Evolutionary conservation across 2,888 invertebrate genomes (phyloP).

Genomic region (Drosophila histrio): DNA sequence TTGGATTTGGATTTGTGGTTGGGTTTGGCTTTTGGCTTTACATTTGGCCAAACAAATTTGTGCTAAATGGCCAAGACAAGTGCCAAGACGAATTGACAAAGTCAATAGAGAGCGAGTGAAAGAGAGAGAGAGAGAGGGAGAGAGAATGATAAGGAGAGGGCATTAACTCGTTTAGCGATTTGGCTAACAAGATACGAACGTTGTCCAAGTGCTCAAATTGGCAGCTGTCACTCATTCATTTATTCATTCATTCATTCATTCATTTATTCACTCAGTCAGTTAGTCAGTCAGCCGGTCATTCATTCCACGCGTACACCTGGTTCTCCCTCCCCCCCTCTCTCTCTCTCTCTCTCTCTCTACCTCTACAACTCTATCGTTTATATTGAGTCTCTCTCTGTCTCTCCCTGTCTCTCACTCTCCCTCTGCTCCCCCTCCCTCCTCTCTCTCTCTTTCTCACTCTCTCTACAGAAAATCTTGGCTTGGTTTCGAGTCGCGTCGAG

Average conservation of each 20-base stretch:
- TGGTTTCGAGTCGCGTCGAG: slow-evolving; percentile 35
- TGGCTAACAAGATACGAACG: slow-evolving; percentile 30
- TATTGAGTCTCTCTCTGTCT: slow-evolving; percentile 1
- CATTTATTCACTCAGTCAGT: slow-evolving; percentile 8
- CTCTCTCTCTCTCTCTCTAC: not conserved
- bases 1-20: slow-evolving; percentile 32
- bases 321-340: not conserved
- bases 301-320: slow-evolving; percentile 20
- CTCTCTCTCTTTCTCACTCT: not conserved
- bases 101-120: slow-evolving; percentile 37
- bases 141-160: not conserved
- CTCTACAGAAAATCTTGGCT: slow-evolving; percentile 54
- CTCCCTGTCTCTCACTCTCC: not conserved
- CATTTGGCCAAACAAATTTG: slow-evolving; percentile 43
- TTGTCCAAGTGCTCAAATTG: slow-evolving; percentile 30
- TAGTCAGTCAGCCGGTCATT: slow-evolving; percentile 42
- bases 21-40: slow-evolving; percentile 16
- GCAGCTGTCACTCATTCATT: slow-evolving; percentile 50
- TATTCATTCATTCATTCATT: slow-evolving; percentile 15
- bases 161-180: slow-evolving; percentile 36
- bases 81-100: slow-evolving; percentile 64
- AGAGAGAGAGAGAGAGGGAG: not conserved
- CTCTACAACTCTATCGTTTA: not conserved
- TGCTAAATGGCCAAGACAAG: slow-evolving; percentile 60
- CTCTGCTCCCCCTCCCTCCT: not conserved